phyloP scores from a whole-genome alignment of 1,140 invertebrate genomes.

The Arctopsyche grandis region DNA sequence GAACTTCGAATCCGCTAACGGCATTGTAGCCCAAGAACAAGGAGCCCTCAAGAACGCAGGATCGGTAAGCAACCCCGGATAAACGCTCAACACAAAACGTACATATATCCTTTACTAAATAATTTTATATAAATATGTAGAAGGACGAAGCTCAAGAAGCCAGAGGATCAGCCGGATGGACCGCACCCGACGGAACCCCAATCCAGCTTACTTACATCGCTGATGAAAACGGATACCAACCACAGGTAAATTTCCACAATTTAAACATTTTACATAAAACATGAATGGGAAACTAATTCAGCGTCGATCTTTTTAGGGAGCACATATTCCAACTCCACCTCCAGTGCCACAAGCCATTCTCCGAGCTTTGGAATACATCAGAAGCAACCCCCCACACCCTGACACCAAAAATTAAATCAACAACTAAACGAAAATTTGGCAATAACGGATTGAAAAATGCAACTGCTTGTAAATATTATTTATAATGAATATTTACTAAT shows the following conservation, averaged over 20 bases:
- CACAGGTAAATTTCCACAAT: conserved; percentile 58
- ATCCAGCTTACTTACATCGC: conserved; percentile 66
- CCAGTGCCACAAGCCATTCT: conserved; percentile 68
- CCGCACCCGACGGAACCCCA: conserved; percentile 62
- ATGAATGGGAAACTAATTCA: background rate
- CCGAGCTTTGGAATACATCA: conserved; percentile 65
- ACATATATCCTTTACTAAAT: background rate
- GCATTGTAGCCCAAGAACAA: conserved; percentile 63
- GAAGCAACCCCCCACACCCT: conserved; percentile 57
- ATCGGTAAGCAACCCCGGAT: conserved; percentile 7
- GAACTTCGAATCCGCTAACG: conserved; percentile 67
- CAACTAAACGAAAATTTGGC: background rate
- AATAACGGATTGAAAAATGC: background rate
- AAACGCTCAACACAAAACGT: background rate
- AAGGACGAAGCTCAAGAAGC: conserved; percentile 61
- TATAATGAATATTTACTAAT: background rate
- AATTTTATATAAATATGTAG: conserved; percentile 46
- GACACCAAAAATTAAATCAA: conserved; percentile 7
- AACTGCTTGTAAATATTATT: conserved; percentile 15
- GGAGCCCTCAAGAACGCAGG: conserved; percentile 54
- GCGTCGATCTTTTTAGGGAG: conserved; percentile 60
- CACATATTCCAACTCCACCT: conserved; percentile 63
- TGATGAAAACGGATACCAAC: conserved; percentile 71
- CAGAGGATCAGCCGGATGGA: conserved; percentile 66
- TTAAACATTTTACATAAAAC: conserved; percentile 11